Base-by-base conservation (phyloP, 2,888 invertebrate genomes). In the Cephus pulcher region DNA sequence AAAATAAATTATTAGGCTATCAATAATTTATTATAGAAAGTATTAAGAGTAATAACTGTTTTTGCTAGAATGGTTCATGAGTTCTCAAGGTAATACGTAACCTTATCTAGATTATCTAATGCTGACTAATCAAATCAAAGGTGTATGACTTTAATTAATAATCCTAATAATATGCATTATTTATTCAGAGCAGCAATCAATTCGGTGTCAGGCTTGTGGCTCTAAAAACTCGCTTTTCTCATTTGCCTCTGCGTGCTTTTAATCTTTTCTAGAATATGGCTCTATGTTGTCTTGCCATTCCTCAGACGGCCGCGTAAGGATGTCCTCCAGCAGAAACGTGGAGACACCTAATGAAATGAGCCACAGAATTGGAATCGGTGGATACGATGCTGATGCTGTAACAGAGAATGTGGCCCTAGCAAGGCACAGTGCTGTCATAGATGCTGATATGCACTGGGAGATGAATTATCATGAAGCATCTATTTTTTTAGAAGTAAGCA, bases 391-490 rank as follows among this genome's bases (percentile, higher is more conserved):
- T 68, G 86, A 86, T 68, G 84, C 82, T 37, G 81, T 88, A 69
- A 85, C 88, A 0, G 91, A 92, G 81, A 90, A 89, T 81, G 84
- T 85, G 15, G 82, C 86, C 3, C 83, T 90, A 56, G 84, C 90
- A 1, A 84, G 89, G 68, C 87, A 87, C 37, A 84, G 89, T 35
- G 78, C 84, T 23, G 79, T 85, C 32, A 80, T 89, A 75, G 91
- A 92, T 79, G 87, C 90, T 6, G 91, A 92, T 75, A 87, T 91
- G 80, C 95, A 95, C 84, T 97, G 97, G 97, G 95, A 96, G 92
- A 96, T 97, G 95, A 97, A 97, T 91, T 97, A 97, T 89, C 96
- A 97, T 87, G 97, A 97, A 89, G 97, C 97, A 30, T 96, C 97
- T 75, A 97, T 97, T 87, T 97, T 96, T 92, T 93, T 97, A 86